A percentile compares a stretch with the other conserved stretches of the same genome.
Evolutionary conservation across 2,888 invertebrate species (phyloP).

Genomic region (Prenolepis imparis): DNA sequence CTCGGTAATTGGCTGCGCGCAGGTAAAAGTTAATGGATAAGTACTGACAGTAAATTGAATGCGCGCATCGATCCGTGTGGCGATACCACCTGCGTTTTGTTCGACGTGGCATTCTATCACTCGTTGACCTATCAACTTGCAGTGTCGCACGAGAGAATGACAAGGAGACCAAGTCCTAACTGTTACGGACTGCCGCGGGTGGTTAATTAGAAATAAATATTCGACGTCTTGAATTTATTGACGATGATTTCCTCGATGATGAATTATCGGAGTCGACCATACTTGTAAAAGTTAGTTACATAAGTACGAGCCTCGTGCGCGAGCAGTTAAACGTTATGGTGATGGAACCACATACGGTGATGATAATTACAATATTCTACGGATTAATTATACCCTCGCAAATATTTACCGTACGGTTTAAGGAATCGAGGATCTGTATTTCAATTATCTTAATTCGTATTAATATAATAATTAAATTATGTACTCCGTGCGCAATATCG

Average conservation of each 20-base stretch:
- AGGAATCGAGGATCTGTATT: slow-evolving; percentile 16
- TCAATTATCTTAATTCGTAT: slow-evolving; percentile 26
- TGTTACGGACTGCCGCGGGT: slow-evolving; percentile 59
- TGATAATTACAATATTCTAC: slow-evolving; percentile 66
- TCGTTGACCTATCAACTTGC: slow-evolving; percentile 70
- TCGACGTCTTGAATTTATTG: slow-evolving; percentile 60
- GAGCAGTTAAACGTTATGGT: slow-evolving; percentile 33
- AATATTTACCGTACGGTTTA: slow-evolving; percentile 41
- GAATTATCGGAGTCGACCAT: slow-evolving; percentile 66
- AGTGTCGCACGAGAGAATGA: slow-evolving; percentile 24
- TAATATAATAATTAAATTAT: slow-evolving; percentile 43
- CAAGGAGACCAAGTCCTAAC: slow-evolving; percentile 52
- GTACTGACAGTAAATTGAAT: slow-evolving; percentile 77
- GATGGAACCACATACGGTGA: slow-evolving; percentile 59
- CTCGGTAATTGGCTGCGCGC: slow-evolving; percentile 63
- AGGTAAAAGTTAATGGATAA: slow-evolving; percentile 73
- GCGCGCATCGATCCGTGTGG: slow-evolving; percentile 72
- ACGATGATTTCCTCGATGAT: slow-evolving; percentile 54
- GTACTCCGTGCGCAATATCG: slow-evolving; percentile 9
- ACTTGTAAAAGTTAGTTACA: slow-evolving; percentile 65
- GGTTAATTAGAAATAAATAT: slow-evolving; percentile 71
- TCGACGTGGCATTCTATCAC: slow-evolving; percentile 67
- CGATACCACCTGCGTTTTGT: slow-evolving; percentile 62
- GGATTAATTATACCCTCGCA: slow-evolving; percentile 67
- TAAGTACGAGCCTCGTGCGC: slow-evolving; percentile 55